These are phyloP conservation scores for Babyrousa celebensis DNA, from an alignment of 2,797 vertebrate genomes.

Conservation along the genomic window DNA sequence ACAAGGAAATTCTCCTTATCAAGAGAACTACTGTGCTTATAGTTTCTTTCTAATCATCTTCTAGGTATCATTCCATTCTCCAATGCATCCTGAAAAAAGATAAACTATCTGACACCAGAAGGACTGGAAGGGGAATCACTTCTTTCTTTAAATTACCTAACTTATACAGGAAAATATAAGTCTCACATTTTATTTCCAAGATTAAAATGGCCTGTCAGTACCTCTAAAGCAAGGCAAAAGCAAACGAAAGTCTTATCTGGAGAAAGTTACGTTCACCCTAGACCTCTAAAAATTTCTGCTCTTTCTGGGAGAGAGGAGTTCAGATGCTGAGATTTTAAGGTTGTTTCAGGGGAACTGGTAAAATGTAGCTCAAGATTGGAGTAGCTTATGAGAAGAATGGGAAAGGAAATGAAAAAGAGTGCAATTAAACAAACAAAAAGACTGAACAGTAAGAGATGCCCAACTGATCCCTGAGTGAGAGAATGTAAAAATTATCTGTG, in stretches of 20 bases:
- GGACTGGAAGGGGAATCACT: background rate
- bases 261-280: background rate
- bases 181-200: background rate
- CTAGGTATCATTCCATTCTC: constrained; percentile 30
- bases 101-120: background rate
- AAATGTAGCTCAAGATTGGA: background rate
- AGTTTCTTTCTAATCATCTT: background rate
- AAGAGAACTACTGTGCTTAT: background rate
- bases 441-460: background rate
- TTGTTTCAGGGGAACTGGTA: background rate
- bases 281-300: background rate
- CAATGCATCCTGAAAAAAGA: constrained; percentile 1
- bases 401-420: background rate
- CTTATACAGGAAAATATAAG: background rate
- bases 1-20: constrained; percentile 32
- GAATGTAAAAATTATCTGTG: background rate
- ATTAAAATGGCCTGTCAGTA: background rate
- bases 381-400: background rate
- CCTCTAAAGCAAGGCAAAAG: background rate
- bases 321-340: background rate
- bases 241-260: background rate
- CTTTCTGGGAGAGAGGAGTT: background rate
- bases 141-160: background rate
- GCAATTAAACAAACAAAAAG: background rate
- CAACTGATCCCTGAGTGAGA: background rate